Conservation (phyloP, 2,888 invertebrate genomes). For the Panopea generosa region DNA sequence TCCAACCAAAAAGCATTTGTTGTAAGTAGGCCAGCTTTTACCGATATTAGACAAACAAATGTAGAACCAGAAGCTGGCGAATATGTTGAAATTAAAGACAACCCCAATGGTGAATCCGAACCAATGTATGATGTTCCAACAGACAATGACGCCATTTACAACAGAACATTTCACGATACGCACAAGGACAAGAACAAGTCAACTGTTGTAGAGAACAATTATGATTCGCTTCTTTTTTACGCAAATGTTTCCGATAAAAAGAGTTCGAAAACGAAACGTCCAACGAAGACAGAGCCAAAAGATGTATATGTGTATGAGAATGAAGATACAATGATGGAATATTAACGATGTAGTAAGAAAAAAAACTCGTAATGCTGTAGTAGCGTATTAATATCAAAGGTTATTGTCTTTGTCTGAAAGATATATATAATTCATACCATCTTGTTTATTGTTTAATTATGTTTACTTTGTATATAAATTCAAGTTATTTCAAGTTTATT, state of each 20-base stretch:
- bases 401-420: too few relatives aligned
- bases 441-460: too few relatives aligned
- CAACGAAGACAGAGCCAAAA: too few relatives aligned
- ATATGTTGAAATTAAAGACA: constrained; percentile 45
- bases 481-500: too few relatives aligned
- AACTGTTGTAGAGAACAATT: too few relatives aligned
- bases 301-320: constrained; percentile 14
- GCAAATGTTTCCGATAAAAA: background rate
- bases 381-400: too few relatives aligned
- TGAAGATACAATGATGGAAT: constrained; percentile 26
- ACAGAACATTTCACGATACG: constrained; percentile 8
- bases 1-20: constrained; percentile 24
- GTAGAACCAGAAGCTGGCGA: constrained; percentile 7
- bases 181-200: background rate
- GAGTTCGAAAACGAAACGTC: background rate
- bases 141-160: constrained; percentile 17
- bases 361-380: too few relatives aligned
- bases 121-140: constrained; percentile 28
- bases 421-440: too few relatives aligned
- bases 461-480: too few relatives aligned
- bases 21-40: constrained; percentile 37
- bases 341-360: too few relatives aligned
- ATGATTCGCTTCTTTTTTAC: too few relatives aligned
- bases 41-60: constrained; percentile 25
- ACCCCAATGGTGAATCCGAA: constrained; percentile 1